A percentile compares a stretch with the other conserved stretches of the same genome.
These are phyloP conservation scores for Indri indri DNA, from an alignment of 2,113 vertebrate genomes.

Conservation along the genomic window DNA sequence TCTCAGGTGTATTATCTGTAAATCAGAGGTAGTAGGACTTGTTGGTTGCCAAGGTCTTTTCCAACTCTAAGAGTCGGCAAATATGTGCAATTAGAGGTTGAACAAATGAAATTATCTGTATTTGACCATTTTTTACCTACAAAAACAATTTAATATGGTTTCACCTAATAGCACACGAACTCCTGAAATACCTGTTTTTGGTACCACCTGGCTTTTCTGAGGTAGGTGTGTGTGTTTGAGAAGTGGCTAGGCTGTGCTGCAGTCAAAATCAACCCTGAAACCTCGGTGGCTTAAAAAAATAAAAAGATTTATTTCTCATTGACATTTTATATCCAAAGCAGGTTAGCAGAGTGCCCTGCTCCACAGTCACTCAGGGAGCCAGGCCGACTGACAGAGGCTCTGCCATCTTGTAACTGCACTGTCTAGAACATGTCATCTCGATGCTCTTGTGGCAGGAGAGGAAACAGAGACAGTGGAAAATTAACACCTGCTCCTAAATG, in stretches of 20 bases:
- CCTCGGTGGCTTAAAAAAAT: not conserved
- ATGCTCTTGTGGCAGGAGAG: not conserved
- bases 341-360: not conserved
- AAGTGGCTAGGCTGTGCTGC: not conserved
- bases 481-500: not conserved
- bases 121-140: not conserved
- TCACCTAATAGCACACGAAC: not conserved
- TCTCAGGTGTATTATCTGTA: not conserved
- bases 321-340: not conserved
- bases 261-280: not conserved
- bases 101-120: not conserved
- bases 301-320: not conserved
- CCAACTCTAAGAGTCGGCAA: not conserved
- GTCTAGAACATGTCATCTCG: not conserved
- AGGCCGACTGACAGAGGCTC: not conserved
- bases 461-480: not conserved
- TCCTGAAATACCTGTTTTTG: not conserved
- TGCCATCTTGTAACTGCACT: not conserved
- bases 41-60: not conserved
- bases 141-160: not conserved
- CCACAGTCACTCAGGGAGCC: not conserved
- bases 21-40: not conserved
- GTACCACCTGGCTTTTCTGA: not conserved
- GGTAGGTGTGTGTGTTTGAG: not conserved
- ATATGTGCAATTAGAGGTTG: not conserved